Base-by-base conservation (phyloP, 2,113 vertebrate genomes). In the Gopherus flavomarginatus region DNA sequence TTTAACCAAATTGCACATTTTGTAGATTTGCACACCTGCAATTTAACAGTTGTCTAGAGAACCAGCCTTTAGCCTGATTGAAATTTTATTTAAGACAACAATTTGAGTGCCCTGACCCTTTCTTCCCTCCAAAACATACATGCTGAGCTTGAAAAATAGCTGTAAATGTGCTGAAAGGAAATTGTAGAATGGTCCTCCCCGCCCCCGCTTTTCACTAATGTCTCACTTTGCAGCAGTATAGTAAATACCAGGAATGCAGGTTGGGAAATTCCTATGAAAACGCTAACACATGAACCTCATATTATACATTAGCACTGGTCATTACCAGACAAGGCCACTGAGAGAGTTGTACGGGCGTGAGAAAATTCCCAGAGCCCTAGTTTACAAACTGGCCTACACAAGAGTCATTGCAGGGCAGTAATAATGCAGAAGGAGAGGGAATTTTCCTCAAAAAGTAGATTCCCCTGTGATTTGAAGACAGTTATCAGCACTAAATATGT, bases 31-130 rank as follows among this genome's bases (percentile, higher is more conserved):
- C 93, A 96, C 97, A 98, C 94, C 97, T 97, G 94, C 88, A 75
- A 86, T 87, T 96, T 97, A 96, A 97, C 0, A 1, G 69, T 95
- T 90, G 81, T 88, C 96, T 95, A 85, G 95, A 97, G 95, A 97
- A 52, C 24, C 91, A 93, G 81, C 14, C 65, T 93, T 95, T 44
- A 87, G 86, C 93, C 53, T 88, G 90, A 80, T 11, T 93, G 96
- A 96, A 97, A 97, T 97, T 96, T 93, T 92, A 95, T 96, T 97
- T 94, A 88, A 93, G 87, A 95, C 94, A 97, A 93, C 93, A 95
- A 79, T 92, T 72, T 0, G 1, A 93, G 92, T 79, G 81, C 81
- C 57, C 87, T 89, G 88, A 87, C 81, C 87, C 94, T 97, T 94
- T 93, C 90, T 47, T 92, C 87, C 78, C 91, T 97, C 93, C 44